phyloP scores from a whole-genome alignment of 2,888 invertebrate genomes.

The Diarsia mendica region DNA sequence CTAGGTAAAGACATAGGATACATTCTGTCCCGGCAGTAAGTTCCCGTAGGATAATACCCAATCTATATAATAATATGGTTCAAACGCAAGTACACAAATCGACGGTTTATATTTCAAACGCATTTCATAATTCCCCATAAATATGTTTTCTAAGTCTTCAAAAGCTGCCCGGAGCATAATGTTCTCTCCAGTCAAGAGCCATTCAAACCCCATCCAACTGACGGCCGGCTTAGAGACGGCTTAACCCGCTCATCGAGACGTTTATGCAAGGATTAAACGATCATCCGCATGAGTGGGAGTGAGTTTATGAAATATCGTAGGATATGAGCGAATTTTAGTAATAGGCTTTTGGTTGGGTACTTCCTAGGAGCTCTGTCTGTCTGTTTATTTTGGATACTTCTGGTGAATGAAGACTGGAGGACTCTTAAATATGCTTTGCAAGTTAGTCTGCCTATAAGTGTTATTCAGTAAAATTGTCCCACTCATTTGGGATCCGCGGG shows the following conservation, averaged over 20 bases:
- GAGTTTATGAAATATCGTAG: slow-evolving; percentile 12
- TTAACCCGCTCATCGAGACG: slow-evolving; percentile 35
- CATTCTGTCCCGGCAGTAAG: not conserved
- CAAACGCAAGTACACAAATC: not conserved
- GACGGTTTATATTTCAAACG: not conserved
- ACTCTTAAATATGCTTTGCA: not conserved
- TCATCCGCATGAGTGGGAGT: slow-evolving; percentile 4
- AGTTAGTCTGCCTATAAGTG: too few species aligned
- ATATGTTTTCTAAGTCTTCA: not conserved
- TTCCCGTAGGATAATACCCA: not conserved
- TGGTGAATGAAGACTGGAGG: too few species aligned
- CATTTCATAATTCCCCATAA: not conserved
- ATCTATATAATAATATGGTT: too few species aligned
- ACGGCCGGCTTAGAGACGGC: slow-evolving; percentile 42
- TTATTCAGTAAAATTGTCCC: too few species aligned
- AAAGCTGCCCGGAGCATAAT: slow-evolving; percentile 9
- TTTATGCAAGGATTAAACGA: slow-evolving; percentile 25
- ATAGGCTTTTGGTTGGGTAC: not conserved
- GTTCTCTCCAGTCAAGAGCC: not conserved
- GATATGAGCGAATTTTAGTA: not conserved
- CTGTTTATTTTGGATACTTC: not conserved
- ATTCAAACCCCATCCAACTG: slow-evolving; percentile 30
- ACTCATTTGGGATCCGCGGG: too few species aligned
- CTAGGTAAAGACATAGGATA: not conserved
- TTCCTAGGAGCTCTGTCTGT: not conserved